Percentiles rank a stretch among this genome's conserved stretches.
Evolutionary conservation across 2,888 invertebrate species (phyloP).

Genomic region (Barypeithes pellucidus): DNA sequence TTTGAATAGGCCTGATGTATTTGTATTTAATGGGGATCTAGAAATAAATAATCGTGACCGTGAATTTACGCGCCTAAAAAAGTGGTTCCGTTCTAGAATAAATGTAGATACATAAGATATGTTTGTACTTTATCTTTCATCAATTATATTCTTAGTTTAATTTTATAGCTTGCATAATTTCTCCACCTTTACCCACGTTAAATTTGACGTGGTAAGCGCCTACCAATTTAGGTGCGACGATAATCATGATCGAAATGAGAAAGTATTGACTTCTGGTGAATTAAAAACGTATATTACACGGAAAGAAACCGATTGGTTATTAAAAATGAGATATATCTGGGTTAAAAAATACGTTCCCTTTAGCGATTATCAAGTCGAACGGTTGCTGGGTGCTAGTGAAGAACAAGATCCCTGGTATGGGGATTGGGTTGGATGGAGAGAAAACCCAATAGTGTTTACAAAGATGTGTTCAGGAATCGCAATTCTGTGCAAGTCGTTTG

Average conservation of each 20-base stretch:
- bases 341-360: too few relatives aligned
- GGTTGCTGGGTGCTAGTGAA: too few relatives aligned
- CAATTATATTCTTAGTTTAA: background rate
- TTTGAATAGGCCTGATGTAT: background rate
- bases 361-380: too few relatives aligned
- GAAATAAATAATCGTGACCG: background rate
- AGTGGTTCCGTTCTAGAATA: background rate
- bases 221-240: background rate
- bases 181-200: background rate
- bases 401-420: too few relatives aligned
- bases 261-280: background rate
- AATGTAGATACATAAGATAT: background rate
- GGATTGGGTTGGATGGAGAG: too few relatives aligned
- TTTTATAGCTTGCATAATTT: conserved; percentile 3
- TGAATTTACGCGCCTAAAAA: background rate
- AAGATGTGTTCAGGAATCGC: too few relatives aligned
- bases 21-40: background rate
- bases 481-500: too few relatives aligned
- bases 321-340: too few relatives aligned
- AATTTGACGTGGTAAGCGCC: too few relatives aligned
- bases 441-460: background rate
- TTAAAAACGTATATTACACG: background rate
- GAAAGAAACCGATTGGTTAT: background rate
- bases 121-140: background rate
- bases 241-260: background rate